phyloP scores from a whole-genome alignment of 2,797 vertebrate species.

The Paramormyrops hopkinsi region DNA sequence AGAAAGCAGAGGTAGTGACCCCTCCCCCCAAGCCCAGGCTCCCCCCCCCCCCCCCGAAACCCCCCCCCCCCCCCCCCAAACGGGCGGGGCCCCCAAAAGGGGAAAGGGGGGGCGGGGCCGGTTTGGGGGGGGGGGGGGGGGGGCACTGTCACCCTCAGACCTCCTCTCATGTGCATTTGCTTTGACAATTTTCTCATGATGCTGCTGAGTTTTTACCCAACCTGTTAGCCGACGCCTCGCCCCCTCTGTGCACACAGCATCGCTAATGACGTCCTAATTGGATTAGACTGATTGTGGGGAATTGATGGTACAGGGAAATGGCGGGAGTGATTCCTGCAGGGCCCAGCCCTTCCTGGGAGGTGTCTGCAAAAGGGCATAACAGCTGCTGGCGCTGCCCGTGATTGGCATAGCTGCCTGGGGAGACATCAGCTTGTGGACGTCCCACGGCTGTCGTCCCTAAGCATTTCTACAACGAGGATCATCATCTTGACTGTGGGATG shows the following conservation, averaged over 20 bases:
- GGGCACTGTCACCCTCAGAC: too few relatives aligned
- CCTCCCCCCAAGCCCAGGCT: conserved; percentile 32
- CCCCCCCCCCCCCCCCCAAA: too few relatives aligned
- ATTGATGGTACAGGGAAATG: neutral
- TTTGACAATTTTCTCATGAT: neutral
- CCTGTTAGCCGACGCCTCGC: neutral
- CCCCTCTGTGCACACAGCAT: neutral
- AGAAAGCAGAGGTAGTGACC: conserved; percentile 61
- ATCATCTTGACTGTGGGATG: neutral
- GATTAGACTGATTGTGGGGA: neutral
- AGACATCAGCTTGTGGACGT: neutral
- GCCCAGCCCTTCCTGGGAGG: neutral
- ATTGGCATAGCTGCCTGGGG: neutral
- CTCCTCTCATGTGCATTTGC: neutral
- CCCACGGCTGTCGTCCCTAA: neutral
- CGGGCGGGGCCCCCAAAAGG: too few relatives aligned
- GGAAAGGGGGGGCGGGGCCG: too few relatives aligned
- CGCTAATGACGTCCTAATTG: neutral
- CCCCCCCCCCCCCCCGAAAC: conserved; percentile 19
- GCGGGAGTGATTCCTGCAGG: neutral
- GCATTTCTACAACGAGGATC: neutral
- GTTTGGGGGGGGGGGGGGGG: too few relatives aligned
- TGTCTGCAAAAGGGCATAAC: neutral
- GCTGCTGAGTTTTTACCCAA: neutral
- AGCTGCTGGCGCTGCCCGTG: neutral